These are phyloP conservation scores for Vannuccia rotundouncinata DNA, from an alignment of 2,888 invertebrate species.

Conservation along the genomic window DNA sequence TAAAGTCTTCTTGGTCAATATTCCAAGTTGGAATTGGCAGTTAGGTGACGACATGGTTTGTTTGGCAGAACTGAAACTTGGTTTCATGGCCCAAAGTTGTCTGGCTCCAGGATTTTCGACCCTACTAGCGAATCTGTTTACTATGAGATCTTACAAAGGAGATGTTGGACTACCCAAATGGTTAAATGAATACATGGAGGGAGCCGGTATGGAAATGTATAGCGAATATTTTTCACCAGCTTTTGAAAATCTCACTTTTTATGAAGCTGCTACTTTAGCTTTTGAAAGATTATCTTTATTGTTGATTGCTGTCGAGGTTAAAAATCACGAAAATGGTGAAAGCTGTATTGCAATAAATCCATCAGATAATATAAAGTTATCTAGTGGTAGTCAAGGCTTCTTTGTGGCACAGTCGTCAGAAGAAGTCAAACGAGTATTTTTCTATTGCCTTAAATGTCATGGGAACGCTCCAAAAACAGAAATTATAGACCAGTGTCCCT, in stretches of 20 bases:
- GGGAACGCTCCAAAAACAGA: conserved; percentile 67
- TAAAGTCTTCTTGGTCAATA: conserved; percentile 98
- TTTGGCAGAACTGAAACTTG: conserved; percentile 92
- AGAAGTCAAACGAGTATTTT: conserved; percentile 68
- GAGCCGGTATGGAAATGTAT: conserved; percentile 99
- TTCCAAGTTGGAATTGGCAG: conserved; percentile 99
- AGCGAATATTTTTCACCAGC: conserved; percentile 98
- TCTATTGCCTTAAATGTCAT: conserved; percentile 98
- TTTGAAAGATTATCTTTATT: conserved; percentile 95
- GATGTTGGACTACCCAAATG: conserved; percentile 83
- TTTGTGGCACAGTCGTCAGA: conserved; percentile 88
- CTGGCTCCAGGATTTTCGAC: conserved; percentile 98
- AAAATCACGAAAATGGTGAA: conserved; percentile 67
- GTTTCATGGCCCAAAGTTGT: conserved; percentile 99
- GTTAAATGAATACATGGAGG: conserved; percentile 99
- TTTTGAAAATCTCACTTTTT: conserved; percentile 98
- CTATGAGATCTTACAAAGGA: conserved; percentile 71
- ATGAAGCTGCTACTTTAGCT: conserved; percentile 99
- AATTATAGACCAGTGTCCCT: conserved; percentile 29
- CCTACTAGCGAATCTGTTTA: conserved; percentile 99
- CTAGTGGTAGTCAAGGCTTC: conserved; percentile 97
- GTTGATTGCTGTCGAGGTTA: conserved; percentile 92
- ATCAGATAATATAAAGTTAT: conserved; percentile 66
- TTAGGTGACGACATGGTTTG: conserved; percentile 99
- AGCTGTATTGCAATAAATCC: conserved; percentile 99